Conservation (phyloP, 2,113 vertebrate species). For the Brevimyrus niger region DNA sequence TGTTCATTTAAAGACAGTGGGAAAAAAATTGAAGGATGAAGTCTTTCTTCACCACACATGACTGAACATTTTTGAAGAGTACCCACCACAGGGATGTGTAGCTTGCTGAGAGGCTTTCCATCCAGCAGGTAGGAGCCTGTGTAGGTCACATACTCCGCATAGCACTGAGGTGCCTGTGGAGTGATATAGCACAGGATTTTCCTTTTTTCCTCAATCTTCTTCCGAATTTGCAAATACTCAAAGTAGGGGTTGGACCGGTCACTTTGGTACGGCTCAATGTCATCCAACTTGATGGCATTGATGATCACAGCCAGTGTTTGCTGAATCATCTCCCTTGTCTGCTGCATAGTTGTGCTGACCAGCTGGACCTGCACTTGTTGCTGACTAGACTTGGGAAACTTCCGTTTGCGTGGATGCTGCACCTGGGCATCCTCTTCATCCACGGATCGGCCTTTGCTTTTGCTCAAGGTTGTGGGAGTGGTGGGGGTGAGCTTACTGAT, state of each 20-base stretch:
- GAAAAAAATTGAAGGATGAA: neutral
- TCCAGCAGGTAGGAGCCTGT: constrained; percentile 95
- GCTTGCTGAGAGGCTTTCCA: constrained; percentile 95
- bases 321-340: constrained; percentile 95
- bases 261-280: constrained; percentile 94
- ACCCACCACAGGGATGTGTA: constrained; percentile 97
- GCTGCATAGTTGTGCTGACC: constrained; percentile 85
- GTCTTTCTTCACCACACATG: neutral
- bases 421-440: constrained; percentile 90
- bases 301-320: constrained; percentile 94
- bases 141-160: constrained; percentile 95
- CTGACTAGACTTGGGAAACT: constrained; percentile 78
- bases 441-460: constrained; percentile 68
- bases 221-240: constrained; percentile 95
- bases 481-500: constrained; percentile 38
- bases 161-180: constrained; percentile 94
- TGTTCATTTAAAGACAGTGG: neutral
- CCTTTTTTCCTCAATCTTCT: constrained; percentile 96
- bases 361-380: constrained; percentile 78
- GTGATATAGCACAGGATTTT: constrained; percentile 98
- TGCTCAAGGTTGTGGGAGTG: constrained; percentile 50
- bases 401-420: constrained; percentile 89
- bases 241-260: constrained; percentile 97
- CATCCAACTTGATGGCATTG: constrained; percentile 93
- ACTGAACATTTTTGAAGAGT: neutral